Evolutionary conservation across 1,140 invertebrate species (phyloP).

Genomic region (Drosophila ogumai): DNA sequence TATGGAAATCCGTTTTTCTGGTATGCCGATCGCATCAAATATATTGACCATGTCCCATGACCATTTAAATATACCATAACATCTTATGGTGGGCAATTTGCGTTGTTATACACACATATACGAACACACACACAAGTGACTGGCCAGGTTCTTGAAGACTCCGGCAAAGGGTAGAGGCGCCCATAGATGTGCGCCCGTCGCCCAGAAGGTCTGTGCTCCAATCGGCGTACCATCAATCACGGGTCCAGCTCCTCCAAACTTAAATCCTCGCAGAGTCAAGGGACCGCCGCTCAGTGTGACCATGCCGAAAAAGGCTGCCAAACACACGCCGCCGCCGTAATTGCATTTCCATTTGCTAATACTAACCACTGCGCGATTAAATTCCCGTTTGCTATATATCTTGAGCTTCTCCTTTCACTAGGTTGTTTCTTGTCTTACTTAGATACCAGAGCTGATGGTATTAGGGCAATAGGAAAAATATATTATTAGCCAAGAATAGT

Average conservation of each 20-base stretch:
- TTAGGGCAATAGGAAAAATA: no score
- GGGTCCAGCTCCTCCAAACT: slow-evolving; percentile 76
- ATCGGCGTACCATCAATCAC: slow-evolving; percentile 77
- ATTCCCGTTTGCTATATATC: no score
- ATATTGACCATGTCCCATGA: no score
- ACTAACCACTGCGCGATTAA: slow-evolving; percentile 22
- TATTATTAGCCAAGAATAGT: no score
- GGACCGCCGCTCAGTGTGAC: slow-evolving; percentile 64
- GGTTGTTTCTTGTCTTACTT: no score
- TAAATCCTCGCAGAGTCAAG: slow-evolving; percentile 75
- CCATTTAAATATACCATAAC: no score
- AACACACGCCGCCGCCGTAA: background rate
- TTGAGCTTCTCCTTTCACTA: no score
- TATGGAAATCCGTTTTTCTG: no score
- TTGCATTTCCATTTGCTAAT: background rate
- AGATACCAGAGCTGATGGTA: no score
- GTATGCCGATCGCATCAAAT: no score
- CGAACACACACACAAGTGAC: slow-evolving; percentile 82
- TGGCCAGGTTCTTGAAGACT: slow-evolving; percentile 77
- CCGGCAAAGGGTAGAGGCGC: slow-evolving; percentile 75
- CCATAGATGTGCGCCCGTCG: slow-evolving; percentile 79
- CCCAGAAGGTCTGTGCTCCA: slow-evolving; percentile 81
- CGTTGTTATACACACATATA: no score
- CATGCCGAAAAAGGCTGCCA: background rate
- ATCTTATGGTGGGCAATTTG: no score